Base-by-base conservation (phyloP, 2,113 vertebrate species). In the Amia ocellicauda region DNA sequence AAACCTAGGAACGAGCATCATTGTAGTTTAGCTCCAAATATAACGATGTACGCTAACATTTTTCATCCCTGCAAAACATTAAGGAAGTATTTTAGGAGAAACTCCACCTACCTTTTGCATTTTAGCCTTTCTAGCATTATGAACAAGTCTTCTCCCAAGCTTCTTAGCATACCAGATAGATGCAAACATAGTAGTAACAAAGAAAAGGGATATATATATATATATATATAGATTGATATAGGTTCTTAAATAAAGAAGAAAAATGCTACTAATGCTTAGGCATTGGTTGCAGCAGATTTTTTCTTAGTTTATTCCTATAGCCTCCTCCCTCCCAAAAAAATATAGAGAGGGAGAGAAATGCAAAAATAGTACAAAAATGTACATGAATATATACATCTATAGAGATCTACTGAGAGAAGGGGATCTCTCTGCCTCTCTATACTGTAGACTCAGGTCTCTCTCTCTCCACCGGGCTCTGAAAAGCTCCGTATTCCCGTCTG, bases 141-240 rank as follows among this genome's bases (percentile, higher is more conserved):
- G 91, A 71, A 98, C 91, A 80, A 97, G 93, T 83, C 93, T 90
- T 82, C 91, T 93, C 74, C 93, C 95, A 77, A 98, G 93, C 92
- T 97, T 98, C 91, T 97, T 98, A 83, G 94, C 95, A 70, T 96
- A 97, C 93, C 93, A 97, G 82, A 98, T 96, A 70, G 95, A 98
- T 72, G 94, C 93, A 75, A 98, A 92, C 95, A 98, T 98, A 80
- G 79, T 80, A 77, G 69, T 70, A 76, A 68, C 67, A 72, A 66
- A 66, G 43, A 62, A 41, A 74, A 68, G 70, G 64, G 56, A 59
- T 66, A 28, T 31, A 66, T 65, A 60, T 73, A 69, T 67, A 67
- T 69, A 69, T 64, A 36, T 36, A 36, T 36, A 10, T 36, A n/a
- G n/a, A n/a, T n/a, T n/a, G n/a, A n/a, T n/a, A n/a, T n/a, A n/a